phyloP scores from a whole-genome alignment of 2,888 invertebrate species.

The Xylocampa areola region DNA sequence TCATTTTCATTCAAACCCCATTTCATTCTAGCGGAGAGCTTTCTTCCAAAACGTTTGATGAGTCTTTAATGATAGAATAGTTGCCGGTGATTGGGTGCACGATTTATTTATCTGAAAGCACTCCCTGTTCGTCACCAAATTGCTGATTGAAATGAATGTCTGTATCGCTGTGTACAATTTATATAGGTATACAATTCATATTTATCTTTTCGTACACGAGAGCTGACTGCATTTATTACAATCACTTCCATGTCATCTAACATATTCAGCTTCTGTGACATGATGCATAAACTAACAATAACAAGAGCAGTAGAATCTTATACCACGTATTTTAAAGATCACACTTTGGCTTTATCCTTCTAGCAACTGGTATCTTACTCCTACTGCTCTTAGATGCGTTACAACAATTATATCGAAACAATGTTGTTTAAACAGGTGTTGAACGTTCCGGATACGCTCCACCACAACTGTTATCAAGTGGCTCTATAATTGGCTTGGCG shows the following conservation, averaged over 20 bases:
- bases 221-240: conserved; percentile 79
- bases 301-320: conserved; percentile 78
- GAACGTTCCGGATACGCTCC: conserved; percentile 85
- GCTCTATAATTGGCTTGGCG: conserved; percentile 95
- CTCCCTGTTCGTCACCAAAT: conserved; percentile 78
- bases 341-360: conserved; percentile 42
- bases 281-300: conserved; percentile 84
- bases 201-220: conserved; percentile 60
- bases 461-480: conserved; percentile 91
- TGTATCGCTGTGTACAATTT: conserved; percentile 41
- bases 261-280: conserved; percentile 82
- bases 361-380: conserved; percentile 61
- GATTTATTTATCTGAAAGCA: conserved; percentile 84
- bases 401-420: conserved; percentile 47
- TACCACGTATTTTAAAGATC: conserved; percentile 52
- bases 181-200: conserved; percentile 28
- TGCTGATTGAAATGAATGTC: conserved; percentile 81
- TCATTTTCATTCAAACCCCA: conserved; percentile 88
- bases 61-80: conserved; percentile 58
- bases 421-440: conserved; percentile 78
- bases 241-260: conserved; percentile 83
- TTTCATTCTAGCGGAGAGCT: conserved; percentile 87
- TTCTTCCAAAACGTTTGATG: conserved; percentile 70
- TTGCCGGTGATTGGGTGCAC: conserved; percentile 87
- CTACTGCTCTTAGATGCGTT: conserved; percentile 74